Evolutionary conservation across 1,140 invertebrate species (phyloP), one percentile per base, ranked within the genome.

Genomic region (Drosophila seguyi): DNA sequence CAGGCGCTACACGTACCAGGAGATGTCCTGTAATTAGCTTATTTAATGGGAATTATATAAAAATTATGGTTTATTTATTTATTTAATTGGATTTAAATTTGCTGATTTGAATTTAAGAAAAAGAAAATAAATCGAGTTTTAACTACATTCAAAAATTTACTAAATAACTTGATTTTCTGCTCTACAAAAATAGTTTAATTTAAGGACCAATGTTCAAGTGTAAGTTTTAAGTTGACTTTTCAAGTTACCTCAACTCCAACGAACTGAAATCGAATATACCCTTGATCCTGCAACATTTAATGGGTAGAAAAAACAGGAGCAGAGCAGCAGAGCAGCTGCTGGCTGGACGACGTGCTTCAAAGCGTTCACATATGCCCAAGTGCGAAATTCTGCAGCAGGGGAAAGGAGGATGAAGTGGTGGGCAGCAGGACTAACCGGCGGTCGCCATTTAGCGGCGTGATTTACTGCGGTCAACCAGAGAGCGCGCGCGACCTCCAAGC

Each of bases 361-460:
- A 69, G 55, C 52, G 56, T 69, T 77, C 75, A 78, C 75, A 78
- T 78, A 78, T 77, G 74, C 38, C 56, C 29, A 48, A 55, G 55
- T 44, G 42, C 50, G 29, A 50, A 39, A 27, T 39, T 16, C 16
- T 31, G 45, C n/a, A n/a, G 63, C 38, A 7, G 14, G 25, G 36
- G 22, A 4, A 4, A 25, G 25, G 25, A 20, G n/a, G 27, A 42
- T 16, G 22, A 16, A 41, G 27, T 34, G 52, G 56, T 3, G 20
- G 34, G n/a, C n/a, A 31, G 6, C 31, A 25, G 25, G 20, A n/a
- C 66, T 82, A 79, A 60, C 68, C 82, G 82, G 74, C 61, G 79
- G 83, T 79, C 71, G 85, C 78, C 77, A 90, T 90, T 90, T 90
- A 90, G 88, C 85, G 78, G 75, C 85, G 90, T 92, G 90, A 92